These are phyloP conservation scores for Patella pellucida DNA, from an alignment of 2,888 invertebrate genomes.

Conservation along the genomic window DNA sequence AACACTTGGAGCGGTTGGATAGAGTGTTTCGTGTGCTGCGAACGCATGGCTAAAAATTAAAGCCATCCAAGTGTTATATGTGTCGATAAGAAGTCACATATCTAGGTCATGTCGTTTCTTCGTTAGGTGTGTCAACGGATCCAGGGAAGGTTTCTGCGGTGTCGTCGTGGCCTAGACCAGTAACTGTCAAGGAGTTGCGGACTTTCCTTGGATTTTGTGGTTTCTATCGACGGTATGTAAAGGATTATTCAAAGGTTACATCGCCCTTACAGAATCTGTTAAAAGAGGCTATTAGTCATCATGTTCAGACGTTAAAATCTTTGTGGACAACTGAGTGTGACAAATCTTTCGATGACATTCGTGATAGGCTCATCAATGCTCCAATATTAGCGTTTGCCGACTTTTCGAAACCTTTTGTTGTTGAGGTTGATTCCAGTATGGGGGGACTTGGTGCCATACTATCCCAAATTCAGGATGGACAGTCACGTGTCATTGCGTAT, in stretches of 20 bases:
- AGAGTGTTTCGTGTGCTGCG: constrained; percentile 15
- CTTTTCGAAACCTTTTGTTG: constrained; percentile 16
- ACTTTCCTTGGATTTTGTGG: no score
- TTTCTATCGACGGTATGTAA: no score
- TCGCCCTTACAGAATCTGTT: background rate
- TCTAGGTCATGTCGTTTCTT: constrained; percentile 21
- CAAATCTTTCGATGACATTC: no score
- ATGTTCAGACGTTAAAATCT: no score
- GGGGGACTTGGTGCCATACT: constrained; percentile 24
- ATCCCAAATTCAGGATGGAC: constrained; percentile 16
- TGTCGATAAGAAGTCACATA: constrained; percentile 13
- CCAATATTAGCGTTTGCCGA: constrained; percentile 20
- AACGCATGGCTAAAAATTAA: constrained; percentile 23
- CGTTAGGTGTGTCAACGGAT: constrained; percentile 18
- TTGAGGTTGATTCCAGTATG: constrained; percentile 23
- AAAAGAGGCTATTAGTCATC: no score
- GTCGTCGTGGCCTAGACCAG: no score
- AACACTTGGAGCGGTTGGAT: constrained; percentile 21
- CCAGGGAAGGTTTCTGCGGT: no score
- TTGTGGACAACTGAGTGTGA: no score
- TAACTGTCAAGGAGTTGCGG: no score
- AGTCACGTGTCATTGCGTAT: constrained; percentile 19
- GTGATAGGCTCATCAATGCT: constrained; percentile 8
- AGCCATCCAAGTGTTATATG: constrained; percentile 23
- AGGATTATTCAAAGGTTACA: no score